These are phyloP conservation scores for Listrodromus nycthemerus DNA, from an alignment of 2,888 invertebrate genomes.

Conservation along the genomic window DNA sequence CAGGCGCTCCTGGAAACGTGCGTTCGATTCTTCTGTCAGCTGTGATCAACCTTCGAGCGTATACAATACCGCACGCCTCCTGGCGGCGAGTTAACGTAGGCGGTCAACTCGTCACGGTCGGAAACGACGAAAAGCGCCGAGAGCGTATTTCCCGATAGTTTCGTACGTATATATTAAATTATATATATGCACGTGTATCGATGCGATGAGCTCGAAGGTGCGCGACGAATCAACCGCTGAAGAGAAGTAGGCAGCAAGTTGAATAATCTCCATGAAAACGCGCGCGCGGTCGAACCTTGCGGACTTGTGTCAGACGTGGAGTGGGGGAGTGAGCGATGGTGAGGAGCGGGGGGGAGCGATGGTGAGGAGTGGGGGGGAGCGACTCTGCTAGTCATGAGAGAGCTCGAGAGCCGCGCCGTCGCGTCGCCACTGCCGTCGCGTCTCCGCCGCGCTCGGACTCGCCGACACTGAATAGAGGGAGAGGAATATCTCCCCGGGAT, in stretches of 20 bases:
- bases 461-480: conserved; percentile 22
- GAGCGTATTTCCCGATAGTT: conserved; percentile 41
- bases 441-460: not conserved
- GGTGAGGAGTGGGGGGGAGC: conserved; percentile 29
- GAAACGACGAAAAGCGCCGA: conserved; percentile 20
- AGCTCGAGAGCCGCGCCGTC: conserved; percentile 51
- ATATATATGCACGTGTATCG: not conserved
- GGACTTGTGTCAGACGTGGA: conserved; percentile 10
- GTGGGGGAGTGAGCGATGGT: not conserved
- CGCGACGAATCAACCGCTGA: conserved; percentile 35
- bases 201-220: not conserved
- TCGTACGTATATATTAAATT: not conserved
- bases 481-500: not conserved
- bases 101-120: conserved; percentile 44
- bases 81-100: conserved; percentile 43
- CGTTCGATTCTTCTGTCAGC: conserved; percentile 7
- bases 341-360: conserved; percentile 23
- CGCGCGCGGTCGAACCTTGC: conserved; percentile 45
- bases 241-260: conserved; percentile 25
- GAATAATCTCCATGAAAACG: conserved; percentile 30
- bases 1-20: conserved; percentile 12
- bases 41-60: conserved; percentile 23
- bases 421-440: conserved; percentile 34
- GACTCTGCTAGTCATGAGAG: conserved; percentile 39
- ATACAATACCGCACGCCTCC: conserved; percentile 15